Conservation (phyloP, 2,797 vertebrate genomes). For the Emys orbicularis region DNA sequence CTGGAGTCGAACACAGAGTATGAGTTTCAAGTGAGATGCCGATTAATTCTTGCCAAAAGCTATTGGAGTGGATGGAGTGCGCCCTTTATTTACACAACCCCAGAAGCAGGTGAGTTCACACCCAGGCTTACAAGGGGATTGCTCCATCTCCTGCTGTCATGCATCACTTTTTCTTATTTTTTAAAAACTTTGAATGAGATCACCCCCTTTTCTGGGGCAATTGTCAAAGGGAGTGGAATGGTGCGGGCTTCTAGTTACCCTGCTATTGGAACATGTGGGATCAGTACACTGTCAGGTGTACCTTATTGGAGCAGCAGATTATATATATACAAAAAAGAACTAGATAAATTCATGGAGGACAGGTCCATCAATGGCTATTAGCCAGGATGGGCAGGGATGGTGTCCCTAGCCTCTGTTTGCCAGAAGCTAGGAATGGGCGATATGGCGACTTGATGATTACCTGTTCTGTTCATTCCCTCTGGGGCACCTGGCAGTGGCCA, state of each 20-base stretch:
- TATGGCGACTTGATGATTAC: no score
- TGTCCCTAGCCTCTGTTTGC: no score
- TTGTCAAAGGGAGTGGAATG: neutral
- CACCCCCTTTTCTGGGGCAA: neutral
- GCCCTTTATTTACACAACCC: slow-evolving; percentile 76
- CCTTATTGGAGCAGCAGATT: neutral
- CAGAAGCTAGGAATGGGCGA: no score
- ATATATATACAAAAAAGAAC: no score
- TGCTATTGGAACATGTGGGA: neutral
- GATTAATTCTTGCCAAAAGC: neutral
- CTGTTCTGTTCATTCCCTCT: no score
- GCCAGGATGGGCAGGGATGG: no score
- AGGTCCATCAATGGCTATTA: no score
- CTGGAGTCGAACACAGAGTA: slow-evolving; percentile 84
- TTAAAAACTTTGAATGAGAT: neutral
- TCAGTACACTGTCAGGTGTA: neutral
- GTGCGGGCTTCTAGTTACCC: neutral
- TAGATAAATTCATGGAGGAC: no score
- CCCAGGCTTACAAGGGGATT: neutral
- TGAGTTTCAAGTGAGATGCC: slow-evolving; percentile 85
- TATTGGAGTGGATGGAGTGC: slow-evolving; percentile 91
- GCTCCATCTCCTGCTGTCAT: neutral
- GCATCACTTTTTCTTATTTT: neutral
- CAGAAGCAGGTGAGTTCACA: slow-evolving; percentile 83
- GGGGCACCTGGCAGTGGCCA: no score